A percentile compares a stretch with the other conserved stretches of the same genome.
phyloP scores from a whole-genome alignment of 92 coral and sea anemone species.

The Isaurus tuberculatus region DNA sequence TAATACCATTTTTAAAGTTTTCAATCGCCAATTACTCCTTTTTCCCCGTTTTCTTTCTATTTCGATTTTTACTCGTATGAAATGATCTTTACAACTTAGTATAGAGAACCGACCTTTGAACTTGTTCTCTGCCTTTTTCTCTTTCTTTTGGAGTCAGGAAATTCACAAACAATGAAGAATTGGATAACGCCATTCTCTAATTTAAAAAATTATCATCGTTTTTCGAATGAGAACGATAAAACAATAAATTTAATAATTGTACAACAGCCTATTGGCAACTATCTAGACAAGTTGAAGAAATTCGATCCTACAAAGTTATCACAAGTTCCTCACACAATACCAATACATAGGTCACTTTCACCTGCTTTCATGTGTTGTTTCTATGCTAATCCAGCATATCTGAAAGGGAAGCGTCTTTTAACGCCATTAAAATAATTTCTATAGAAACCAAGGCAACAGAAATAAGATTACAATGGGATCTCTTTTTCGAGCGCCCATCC shows the following conservation, averaged over 20 bases:
- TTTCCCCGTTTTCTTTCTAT: neutral
- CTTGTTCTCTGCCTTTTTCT: constrained; percentile 18
- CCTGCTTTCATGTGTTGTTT: constrained; percentile 20
- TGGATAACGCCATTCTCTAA: constrained; percentile 22
- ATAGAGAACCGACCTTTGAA: neutral
- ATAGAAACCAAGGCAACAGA: neutral
- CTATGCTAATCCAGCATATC: neutral
- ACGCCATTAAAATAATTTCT: neutral
- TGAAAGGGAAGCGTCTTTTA: neutral
- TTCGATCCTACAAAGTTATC: neutral
- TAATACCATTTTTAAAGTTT: neutral
- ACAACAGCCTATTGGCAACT: neutral
- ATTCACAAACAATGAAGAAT: neutral
- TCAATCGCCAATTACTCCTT: neutral
- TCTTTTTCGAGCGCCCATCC: too few species aligned
- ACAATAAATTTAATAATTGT: neutral
- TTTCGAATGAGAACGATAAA: neutral
- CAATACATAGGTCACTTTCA: neutral
- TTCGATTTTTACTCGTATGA: neutral
- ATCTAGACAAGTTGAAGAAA: neutral
- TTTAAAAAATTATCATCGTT: neutral
- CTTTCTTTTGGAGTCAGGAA: neutral
- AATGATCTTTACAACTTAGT: neutral
- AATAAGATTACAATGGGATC: neutral
- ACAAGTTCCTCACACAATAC: constrained; percentile 26